Evolutionary conservation across 2,888 invertebrate species (phyloP).

Genomic region (Nowickia ferox): DNA sequence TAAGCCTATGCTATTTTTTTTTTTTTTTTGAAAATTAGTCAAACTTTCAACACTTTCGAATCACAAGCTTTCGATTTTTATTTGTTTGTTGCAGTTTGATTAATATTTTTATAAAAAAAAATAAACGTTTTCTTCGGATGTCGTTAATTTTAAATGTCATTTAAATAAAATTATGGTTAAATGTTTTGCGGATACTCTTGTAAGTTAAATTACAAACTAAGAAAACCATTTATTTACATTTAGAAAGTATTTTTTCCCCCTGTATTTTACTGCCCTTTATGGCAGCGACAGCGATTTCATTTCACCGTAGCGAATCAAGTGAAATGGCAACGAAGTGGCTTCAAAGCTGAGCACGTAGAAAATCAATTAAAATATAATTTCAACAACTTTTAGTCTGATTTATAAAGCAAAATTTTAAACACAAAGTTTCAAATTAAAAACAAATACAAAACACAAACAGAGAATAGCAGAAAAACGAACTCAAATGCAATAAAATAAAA

Average conservation of each 20-base stretch:
- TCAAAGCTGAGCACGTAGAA: slow-evolving; percentile 73
- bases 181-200: neutral
- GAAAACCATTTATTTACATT: slow-evolving; percentile 7
- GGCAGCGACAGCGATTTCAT: slow-evolving; percentile 16
- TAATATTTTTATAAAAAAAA: neutral
- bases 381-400: slow-evolving; percentile 38
- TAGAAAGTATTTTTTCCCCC: slow-evolving; percentile 27
- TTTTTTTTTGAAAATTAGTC: no score
- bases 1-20: no score
- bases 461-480: neutral
- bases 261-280: slow-evolving; percentile 28
- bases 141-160: neutral
- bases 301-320: slow-evolving; percentile 13
- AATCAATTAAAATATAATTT: slow-evolving; percentile 76
- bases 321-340: slow-evolving; percentile 13
- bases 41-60: no score
- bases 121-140: neutral
- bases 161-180: neutral
- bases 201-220: slow-evolving; percentile 30
- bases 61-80: no score
- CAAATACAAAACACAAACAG: no score
- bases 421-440: neutral
- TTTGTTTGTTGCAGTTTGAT: no score
- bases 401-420: slow-evolving; percentile 11
- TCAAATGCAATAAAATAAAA: slow-evolving; percentile 5